phyloP scores from a whole-genome alignment of 2,113 vertebrate species.

The Phalacrocorax aristotelis region DNA sequence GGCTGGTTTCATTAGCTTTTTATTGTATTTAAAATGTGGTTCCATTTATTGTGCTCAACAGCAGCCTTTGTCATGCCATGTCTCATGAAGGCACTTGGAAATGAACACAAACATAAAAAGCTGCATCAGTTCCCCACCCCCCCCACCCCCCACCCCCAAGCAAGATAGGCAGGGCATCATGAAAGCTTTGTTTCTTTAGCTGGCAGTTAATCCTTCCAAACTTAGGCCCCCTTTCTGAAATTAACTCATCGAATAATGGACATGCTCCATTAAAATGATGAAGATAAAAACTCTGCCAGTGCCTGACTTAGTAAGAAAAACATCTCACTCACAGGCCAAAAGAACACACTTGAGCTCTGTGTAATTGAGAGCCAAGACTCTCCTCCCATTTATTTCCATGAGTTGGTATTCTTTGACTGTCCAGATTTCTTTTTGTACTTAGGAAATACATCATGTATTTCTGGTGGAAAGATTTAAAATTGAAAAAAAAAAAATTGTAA shows the following conservation, averaged over 20 bases:
- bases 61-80: constrained; percentile 31
- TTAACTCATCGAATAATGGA: constrained; percentile 66
- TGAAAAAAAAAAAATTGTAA: background rate
- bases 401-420: constrained; percentile 7
- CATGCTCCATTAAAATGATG: constrained; percentile 63
- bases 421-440: background rate
- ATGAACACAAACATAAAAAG: constrained; percentile 37
- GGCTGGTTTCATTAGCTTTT: constrained; percentile 48
- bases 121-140: constrained; percentile 6
- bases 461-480: background rate
- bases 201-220: constrained; percentile 53
- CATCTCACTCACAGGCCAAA: background rate
- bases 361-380: constrained; percentile 38
- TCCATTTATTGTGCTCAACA: constrained; percentile 56
- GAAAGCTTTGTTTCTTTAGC: constrained; percentile 59
- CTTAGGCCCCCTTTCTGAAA: constrained; percentile 56
- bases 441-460: background rate
- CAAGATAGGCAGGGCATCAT: constrained; percentile 43
- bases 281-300: constrained; percentile 60
- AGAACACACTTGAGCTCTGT: constrained; percentile 51
- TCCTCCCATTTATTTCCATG: background rate
- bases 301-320: constrained; percentile 59
- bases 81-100: constrained; percentile 58
- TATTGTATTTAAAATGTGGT: constrained; percentile 54
- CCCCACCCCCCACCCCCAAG: background rate